These are phyloP conservation scores for Sitta europaea DNA, from an alignment of 2,113 vertebrate species.

Conservation along the genomic window DNA sequence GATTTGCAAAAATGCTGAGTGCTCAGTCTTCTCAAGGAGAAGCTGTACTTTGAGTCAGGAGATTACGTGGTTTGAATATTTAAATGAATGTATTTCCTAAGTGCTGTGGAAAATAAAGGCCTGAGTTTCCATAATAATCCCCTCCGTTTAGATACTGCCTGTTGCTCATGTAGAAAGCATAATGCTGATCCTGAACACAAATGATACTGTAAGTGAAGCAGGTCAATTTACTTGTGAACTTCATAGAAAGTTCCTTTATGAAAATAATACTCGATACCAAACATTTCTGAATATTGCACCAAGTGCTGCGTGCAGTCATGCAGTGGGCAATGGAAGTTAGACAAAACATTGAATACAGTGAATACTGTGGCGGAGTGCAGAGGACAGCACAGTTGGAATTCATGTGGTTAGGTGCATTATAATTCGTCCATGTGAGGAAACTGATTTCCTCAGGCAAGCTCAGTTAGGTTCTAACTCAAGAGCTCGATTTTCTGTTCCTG, in stretches of 20 bases:
- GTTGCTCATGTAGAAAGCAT: background rate
- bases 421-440: background rate
- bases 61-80: conserved; percentile 34
- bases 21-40: conserved; percentile 19
- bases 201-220: background rate
- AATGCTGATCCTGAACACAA: background rate
- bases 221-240: background rate
- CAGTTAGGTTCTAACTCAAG: background rate
- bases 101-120: background rate
- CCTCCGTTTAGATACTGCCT: background rate
- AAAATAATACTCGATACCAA: background rate
- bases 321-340: background rate
- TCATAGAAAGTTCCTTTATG: background rate
- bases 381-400: background rate
- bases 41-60: conserved; percentile 28
- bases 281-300: background rate
- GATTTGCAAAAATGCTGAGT: conserved; percentile 29
- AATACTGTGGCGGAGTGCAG: background rate
- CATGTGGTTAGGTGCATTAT: background rate
- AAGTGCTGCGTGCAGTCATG: background rate
- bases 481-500: background rate
- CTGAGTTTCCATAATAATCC: conserved; percentile 8
- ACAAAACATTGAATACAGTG: background rate
- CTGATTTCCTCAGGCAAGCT: background rate
- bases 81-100: background rate